Conservation (phyloP, 1,140 invertebrate species). For the Euwallacea similis region DNA sequence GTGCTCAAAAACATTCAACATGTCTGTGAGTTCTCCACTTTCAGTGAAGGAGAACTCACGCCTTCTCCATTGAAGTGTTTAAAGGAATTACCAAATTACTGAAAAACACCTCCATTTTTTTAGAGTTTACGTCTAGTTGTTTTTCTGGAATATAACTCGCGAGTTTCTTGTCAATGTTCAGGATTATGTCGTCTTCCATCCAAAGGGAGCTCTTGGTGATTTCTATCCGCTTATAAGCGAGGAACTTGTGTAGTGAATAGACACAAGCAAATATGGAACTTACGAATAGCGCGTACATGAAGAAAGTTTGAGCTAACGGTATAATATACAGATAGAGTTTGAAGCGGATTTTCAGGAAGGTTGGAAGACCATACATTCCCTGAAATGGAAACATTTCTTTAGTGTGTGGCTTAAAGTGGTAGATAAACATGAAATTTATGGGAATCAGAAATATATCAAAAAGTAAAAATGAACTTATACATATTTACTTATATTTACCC, state of each 20-base stretch:
- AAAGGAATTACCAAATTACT: conserved; percentile 47
- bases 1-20: no score
- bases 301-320: conserved; percentile 61
- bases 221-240: conserved; percentile 27
- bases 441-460: conserved; percentile 7
- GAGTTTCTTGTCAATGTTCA: conserved; percentile 46
- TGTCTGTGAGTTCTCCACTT: no score
- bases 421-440: neutral
- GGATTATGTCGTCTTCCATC: conserved; percentile 44
- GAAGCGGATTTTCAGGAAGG: conserved; percentile 64
- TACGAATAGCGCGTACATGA: conserved; percentile 63
- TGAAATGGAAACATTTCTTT: conserved; percentile 49
- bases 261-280: conserved; percentile 59
- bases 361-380: conserved; percentile 69
- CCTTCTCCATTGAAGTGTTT: conserved; percentile 4
- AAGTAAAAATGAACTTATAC: neutral
- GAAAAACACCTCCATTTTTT: conserved; percentile 50
- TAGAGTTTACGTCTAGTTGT: conserved; percentile 40
- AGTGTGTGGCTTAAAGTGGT: neutral
- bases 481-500: no score
- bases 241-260: conserved; percentile 48
- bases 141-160: conserved; percentile 44
- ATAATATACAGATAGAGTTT: conserved; percentile 71
- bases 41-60: neutral
- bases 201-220: conserved; percentile 35